phyloP scores from a whole-genome alignment of 2,888 invertebrate genomes.

The Neoitamus cyanurus region DNA sequence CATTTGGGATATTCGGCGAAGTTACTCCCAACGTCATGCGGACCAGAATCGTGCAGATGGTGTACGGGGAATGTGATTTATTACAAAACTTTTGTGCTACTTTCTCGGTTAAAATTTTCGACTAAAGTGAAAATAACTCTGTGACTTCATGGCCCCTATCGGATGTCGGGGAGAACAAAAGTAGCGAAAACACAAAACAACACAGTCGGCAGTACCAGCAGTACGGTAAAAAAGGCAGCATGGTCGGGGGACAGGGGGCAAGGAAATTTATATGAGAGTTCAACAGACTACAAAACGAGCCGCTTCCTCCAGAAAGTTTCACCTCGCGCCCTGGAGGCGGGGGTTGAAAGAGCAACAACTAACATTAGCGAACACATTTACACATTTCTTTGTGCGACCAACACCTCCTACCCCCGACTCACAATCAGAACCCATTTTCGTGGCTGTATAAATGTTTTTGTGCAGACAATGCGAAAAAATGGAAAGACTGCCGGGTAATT shows the following conservation, averaged over 20 bases:
- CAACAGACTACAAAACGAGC: slow-evolving; percentile 36
- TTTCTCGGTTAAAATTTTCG: slow-evolving; percentile 37
- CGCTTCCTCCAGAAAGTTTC: slow-evolving; percentile 21
- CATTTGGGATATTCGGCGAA: not conserved
- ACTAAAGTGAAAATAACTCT: slow-evolving; percentile 43
- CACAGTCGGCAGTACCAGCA: not conserved
- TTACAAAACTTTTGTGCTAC: slow-evolving; percentile 39
- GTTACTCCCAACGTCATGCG: not conserved
- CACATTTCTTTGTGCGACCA: not conserved
- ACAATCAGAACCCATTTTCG: not conserved
- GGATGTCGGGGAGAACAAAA: slow-evolving; percentile 2
- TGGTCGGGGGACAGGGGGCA: not conserved
- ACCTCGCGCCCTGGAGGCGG: not conserved
- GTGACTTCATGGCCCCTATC: slow-evolving; percentile 25
- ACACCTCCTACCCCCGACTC: not conserved
- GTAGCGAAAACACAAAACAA: not conserved
- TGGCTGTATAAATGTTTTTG: slow-evolving; percentile 19
- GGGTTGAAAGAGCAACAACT: not conserved
- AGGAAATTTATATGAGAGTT: slow-evolving; percentile 4
- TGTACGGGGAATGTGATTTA: slow-evolving; percentile 32
- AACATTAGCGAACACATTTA: slow-evolving; percentile 1
- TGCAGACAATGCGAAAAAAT: slow-evolving; percentile 21
- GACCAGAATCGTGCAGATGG: not conserved
- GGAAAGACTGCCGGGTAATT: not conserved
- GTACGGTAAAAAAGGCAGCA: not conserved